phyloP scores from a whole-genome alignment of 1,140 invertebrate genomes.

The Lucilia cuprina region DNA sequence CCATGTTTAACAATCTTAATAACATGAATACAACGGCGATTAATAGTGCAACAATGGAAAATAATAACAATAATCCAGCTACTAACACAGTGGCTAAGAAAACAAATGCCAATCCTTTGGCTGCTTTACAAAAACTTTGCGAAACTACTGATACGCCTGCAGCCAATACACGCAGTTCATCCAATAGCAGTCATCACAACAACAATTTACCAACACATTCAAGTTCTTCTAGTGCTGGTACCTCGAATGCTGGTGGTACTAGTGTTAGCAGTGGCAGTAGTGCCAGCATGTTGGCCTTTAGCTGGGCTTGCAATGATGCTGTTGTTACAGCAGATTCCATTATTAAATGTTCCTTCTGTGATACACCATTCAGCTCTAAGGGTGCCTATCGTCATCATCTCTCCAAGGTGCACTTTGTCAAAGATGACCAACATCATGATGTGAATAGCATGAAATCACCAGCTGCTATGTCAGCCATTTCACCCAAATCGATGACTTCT shows the following conservation, averaged over 20 bases:
- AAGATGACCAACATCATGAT: constrained; percentile 79
- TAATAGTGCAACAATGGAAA: constrained; percentile 58
- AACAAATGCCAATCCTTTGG: constrained; percentile 83
- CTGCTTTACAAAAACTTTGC: constrained; percentile 91
- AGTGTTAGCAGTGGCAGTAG: constrained; percentile 62
- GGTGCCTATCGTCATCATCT: constrained; percentile 95
- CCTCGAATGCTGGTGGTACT: constrained; percentile 52
- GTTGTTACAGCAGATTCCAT: constrained; percentile 82
- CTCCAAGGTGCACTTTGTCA: constrained; percentile 96
- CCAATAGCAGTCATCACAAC: constrained; percentile 30
- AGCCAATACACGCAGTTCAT: constrained; percentile 47
- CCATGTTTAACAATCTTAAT: constrained; percentile 87
- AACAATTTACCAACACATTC: constrained; percentile 37
- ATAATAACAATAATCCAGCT: constrained; percentile 37
- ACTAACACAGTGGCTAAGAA: constrained; percentile 63
- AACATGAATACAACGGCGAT: constrained; percentile 63
- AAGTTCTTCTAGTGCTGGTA: constrained; percentile 54
- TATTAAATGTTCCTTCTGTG: constrained; percentile 96
- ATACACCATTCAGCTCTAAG: constrained; percentile 95
- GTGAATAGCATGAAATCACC: constrained; percentile 54
- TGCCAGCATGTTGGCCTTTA: constrained; percentile 87
- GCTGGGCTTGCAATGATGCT: constrained; percentile 92
- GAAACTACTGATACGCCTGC: constrained; percentile 82
- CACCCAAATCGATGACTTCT: constrained; percentile 51
- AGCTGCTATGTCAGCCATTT: constrained; percentile 51